Conservation (phyloP, 2,797 vertebrate species). For the Phalloptychus januarius region DNA sequence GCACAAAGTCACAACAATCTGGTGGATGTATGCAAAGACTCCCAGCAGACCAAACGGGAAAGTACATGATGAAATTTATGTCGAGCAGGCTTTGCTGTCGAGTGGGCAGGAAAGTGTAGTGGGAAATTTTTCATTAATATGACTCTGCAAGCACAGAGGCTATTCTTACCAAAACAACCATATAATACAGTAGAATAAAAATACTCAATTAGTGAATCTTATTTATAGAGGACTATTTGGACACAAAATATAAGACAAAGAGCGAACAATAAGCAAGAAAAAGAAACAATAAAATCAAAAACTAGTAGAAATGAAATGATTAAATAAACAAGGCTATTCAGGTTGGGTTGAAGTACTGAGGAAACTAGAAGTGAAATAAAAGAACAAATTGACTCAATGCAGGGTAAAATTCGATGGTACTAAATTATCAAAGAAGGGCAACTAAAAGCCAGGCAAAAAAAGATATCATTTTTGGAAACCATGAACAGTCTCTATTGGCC, state of each 20-base stretch:
- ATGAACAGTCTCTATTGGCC: not conserved
- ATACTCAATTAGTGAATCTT: not conserved
- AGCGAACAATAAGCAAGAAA: not conserved
- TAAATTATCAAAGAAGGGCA: not conserved
- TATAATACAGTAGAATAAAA: not conserved
- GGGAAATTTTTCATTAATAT: not conserved
- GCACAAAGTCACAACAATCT: not conserved
- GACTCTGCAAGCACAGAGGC: not conserved
- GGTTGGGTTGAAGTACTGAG: not conserved
- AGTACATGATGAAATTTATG: not conserved
- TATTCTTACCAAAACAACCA: slow-evolving; percentile 1
- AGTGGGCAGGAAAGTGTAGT: not conserved
- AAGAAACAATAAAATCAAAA: not conserved
- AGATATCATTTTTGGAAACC: not conserved
- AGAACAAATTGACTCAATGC: not conserved
- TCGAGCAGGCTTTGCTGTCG: not conserved
- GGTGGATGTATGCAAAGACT: not conserved
- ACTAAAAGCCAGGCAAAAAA: not conserved
- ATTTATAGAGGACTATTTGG: not conserved
- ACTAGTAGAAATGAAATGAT: not conserved
- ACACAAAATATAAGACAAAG: not conserved
- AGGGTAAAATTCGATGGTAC: not conserved
- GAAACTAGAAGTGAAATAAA: not conserved
- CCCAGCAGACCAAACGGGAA: not conserved
- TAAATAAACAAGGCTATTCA: not conserved